Base-by-base conservation (phyloP, 1,140 invertebrate genomes). In the Leptestheria dahalacensis region DNA sequence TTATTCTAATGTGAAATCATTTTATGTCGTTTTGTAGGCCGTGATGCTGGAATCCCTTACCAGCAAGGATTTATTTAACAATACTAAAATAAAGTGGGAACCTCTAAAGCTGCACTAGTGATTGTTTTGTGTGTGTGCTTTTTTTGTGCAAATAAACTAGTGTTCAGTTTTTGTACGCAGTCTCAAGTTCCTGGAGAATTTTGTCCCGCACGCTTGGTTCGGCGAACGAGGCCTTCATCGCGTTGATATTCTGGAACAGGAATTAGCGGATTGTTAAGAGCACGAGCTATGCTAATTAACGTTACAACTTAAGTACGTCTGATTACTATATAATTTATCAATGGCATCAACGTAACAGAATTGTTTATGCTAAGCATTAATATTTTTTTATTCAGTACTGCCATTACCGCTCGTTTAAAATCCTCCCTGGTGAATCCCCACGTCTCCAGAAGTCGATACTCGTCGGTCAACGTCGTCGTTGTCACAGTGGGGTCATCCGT, bases 401-500 rank as follows among this genome's bases (percentile, higher is more conserved):
- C n/a, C n/a, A n/a, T 71, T 68, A 81, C 78, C n/a, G 73, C 70
- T 63, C 71, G 63, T 24, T 72, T 68, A 24, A 80, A 66, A 60
- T 78, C 70, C 41, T 72, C 68, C 56, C 75, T 71, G 1, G 69
- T 73, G 11, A 82, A 63, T 26, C 78, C 78, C 68, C 78, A 74
- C 20, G 69, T 63, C 21, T 66, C 60, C 0, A 72, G 65, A 3
- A 79, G 65, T 18, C 66, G 54, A 63, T 78, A 77, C 64, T 82
- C 80, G 52, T 74, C 72, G 9, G 69, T 65, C 18, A 82, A 62
- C 18, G 66, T 66, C 10, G 73, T 73, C 47, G 71, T 71, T 25
- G 78, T 78, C 20, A 81, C 65, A 3, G 75, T 75, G 1, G 80
- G 74, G 65, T 82, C 80, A 67, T 82, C 80, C 9, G 77, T 77